Evolutionary conservation across 2,113 vertebrate genomes (phyloP).

Genomic region (Alectura lathami): DNA sequence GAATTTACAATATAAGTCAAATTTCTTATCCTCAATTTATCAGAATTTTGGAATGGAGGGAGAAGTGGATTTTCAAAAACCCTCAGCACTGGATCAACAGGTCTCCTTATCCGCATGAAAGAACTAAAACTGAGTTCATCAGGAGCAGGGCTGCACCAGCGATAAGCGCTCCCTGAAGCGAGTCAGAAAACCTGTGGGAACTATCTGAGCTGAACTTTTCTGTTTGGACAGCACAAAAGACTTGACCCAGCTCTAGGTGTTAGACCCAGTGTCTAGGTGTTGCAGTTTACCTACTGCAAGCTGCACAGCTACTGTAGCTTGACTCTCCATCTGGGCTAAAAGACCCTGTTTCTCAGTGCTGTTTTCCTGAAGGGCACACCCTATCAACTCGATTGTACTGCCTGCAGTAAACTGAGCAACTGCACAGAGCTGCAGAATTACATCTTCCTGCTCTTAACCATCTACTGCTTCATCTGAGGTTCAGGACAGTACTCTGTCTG

Average conservation of each 20-base stretch:
- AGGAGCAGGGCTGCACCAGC: neutral
- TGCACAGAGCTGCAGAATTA: neutral
- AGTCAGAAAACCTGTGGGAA: neutral
- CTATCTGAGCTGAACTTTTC: neutral
- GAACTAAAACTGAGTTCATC: neutral
- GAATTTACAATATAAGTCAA: neutral
- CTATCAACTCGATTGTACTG: accelerated
- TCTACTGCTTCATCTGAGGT: neutral
- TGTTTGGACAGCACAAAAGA: neutral
- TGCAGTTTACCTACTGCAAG: neutral
- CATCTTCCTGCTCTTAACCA: neutral
- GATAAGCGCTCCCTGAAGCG: neutral
- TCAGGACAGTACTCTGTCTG: neutral
- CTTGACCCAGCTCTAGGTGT: neutral
- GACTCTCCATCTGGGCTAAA: neutral
- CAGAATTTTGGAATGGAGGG: neutral
- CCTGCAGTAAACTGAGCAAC: neutral
- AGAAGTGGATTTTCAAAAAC: neutral
- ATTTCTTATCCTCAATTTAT: neutral
- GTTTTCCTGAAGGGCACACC: neutral
- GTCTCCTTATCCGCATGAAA: neutral
- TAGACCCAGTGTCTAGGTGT: too few relatives aligned
- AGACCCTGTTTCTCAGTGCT: neutral
- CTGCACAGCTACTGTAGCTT: neutral
- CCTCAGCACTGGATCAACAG: neutral